phyloP scores from a whole-genome alignment of 2,797 vertebrate species.

The Florisuga fusca region DNA sequence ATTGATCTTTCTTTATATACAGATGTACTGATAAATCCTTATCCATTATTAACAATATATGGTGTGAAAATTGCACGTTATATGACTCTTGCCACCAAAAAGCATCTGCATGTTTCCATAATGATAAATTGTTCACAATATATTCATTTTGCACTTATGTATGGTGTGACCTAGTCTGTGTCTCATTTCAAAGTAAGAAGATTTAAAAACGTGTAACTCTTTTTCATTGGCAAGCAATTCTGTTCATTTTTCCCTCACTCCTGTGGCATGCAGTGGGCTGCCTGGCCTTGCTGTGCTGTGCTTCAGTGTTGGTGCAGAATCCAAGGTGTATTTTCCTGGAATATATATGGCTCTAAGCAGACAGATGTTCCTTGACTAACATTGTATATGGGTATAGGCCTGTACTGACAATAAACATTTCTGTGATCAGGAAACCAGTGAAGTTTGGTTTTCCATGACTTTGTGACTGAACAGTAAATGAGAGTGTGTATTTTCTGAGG shows the following conservation, averaged over 20 bases:
- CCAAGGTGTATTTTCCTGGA: not conserved
- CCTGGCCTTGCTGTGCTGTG: not conserved
- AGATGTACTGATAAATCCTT: constrained; percentile 75
- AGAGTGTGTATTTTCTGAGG: not conserved
- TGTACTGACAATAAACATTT: not conserved
- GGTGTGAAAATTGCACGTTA: constrained; percentile 71
- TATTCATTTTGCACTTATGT: constrained; percentile 70
- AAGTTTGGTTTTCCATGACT: not conserved
- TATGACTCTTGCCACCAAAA: constrained; percentile 76
- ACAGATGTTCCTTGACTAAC: not conserved
- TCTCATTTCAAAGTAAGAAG: constrained; percentile 74
- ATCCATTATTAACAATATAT: constrained; percentile 81
- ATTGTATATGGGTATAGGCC: not conserved
- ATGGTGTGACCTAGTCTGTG: constrained; percentile 69
- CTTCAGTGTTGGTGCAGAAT: not conserved
- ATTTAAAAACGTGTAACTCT: constrained; percentile 70
- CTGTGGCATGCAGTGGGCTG: not conserved
- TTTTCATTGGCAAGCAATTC: constrained; percentile 59
- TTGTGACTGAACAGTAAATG: not conserved
- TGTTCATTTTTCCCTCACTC: not conserved
- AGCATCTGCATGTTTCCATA: constrained; percentile 73
- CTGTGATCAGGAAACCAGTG: not conserved
- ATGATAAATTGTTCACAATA: constrained; percentile 79
- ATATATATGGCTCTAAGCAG: not conserved
- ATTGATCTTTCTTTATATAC: constrained; percentile 67